phyloP scores from a whole-genome alignment of 2,113 vertebrate species.

The Peromyscus californicus region DNA sequence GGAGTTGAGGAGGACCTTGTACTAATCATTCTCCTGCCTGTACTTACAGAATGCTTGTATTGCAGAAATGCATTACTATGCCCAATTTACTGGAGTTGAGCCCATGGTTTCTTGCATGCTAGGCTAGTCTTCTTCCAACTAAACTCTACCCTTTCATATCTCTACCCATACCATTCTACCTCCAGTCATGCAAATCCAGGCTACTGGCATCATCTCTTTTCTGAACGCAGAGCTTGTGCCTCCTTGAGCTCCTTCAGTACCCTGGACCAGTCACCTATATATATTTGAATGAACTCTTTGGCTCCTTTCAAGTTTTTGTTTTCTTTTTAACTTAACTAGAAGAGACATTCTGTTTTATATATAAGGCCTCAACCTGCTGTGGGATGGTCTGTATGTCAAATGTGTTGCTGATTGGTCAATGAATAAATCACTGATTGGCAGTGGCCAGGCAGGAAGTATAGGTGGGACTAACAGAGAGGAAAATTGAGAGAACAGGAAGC shows the following conservation, averaged over 20 bases:
- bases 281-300: neutral
- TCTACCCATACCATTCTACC: neutral
- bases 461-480: too few relatives aligned
- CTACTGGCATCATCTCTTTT: neutral
- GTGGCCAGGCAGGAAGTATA: too few relatives aligned
- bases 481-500: too few relatives aligned
- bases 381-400: too few relatives aligned
- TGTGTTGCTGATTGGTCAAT: too few relatives aligned
- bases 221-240: neutral
- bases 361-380: neutral
- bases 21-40: neutral
- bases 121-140: too few relatives aligned
- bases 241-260: fast-evolving
- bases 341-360: neutral
- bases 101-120: neutral
- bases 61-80: neutral
- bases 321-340: neutral
- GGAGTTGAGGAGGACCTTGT: neutral
- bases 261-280: neutral
- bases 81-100: neutral
- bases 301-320: neutral
- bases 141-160: neutral
- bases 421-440: too few relatives aligned
- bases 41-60: neutral
- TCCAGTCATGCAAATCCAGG: neutral